A percentile compares a stretch with the other conserved stretches of the same genome.
phyloP scores from a whole-genome alignment of 2,113 vertebrate species.

The Corythoichthys intestinalis region DNA sequence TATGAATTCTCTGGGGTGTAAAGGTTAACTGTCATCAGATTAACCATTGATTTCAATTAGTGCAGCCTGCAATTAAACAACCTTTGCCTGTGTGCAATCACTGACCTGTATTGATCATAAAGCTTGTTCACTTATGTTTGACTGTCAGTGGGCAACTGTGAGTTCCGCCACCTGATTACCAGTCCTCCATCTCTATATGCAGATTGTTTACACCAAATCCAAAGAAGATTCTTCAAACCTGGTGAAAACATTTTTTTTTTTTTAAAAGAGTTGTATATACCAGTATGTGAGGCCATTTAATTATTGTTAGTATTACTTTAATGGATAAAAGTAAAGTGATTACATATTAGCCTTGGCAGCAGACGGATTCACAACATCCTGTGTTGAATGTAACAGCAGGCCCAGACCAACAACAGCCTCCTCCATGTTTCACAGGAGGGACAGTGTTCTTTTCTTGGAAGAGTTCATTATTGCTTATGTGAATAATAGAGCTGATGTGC shows the following conservation, averaged over 20 bases:
- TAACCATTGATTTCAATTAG: constrained; percentile 83
- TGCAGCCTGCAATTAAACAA: constrained; percentile 70
- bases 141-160: constrained; percentile 58
- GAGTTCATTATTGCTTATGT: no score
- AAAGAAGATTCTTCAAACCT: not conserved
- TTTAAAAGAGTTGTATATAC: no score
- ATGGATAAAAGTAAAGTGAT: no score
- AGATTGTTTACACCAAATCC: constrained; percentile 10
- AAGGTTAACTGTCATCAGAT: constrained; percentile 77
- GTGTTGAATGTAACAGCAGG: no score
- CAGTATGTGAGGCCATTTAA: no score
- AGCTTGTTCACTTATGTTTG: constrained; percentile 71
- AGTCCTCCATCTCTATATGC: constrained; percentile 16
- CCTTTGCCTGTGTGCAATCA: constrained; percentile 74
- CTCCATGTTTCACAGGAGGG: no score
- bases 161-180: constrained; percentile 55
- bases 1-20: constrained; percentile 68
- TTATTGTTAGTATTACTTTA: no score
- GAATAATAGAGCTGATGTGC: no score
- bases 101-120: constrained; percentile 69
- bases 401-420: no score
- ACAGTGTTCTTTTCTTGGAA: no score
- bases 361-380: no score
- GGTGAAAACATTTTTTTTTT: constrained; percentile 20
- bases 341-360: no score